Percentiles rank a stretch among this genome's conserved stretches.
These are phyloP conservation scores for Digitonthophagus gazella DNA, from an alignment of 2,888 invertebrate species.

Conservation along the genomic window DNA sequence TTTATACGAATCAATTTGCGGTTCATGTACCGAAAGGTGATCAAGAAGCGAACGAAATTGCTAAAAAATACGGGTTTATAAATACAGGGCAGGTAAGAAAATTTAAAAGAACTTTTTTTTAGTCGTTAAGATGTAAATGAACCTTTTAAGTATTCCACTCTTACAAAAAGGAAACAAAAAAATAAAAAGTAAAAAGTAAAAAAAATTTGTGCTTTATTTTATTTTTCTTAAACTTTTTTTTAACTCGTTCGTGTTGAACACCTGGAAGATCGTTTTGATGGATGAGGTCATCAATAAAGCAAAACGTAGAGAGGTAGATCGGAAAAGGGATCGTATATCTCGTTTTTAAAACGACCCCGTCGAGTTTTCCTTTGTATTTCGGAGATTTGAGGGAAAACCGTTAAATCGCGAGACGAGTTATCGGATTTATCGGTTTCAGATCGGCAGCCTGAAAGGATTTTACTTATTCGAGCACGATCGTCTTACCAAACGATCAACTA, in stretches of 20 bases:
- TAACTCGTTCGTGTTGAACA: too few species aligned
- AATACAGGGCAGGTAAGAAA: conserved; percentile 90
- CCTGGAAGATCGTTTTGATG: too few species aligned
- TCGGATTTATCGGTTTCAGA: conserved; percentile 65
- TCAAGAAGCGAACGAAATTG: conserved; percentile 72
- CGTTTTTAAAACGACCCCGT: too few species aligned
- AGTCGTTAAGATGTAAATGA: not conserved
- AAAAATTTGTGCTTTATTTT: too few species aligned
- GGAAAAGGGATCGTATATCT: too few species aligned
- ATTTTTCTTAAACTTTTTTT: too few species aligned
- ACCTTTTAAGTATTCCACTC: too few species aligned
- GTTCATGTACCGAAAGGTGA: conserved; percentile 76
- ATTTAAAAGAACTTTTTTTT: not conserved
- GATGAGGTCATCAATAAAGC: too few species aligned
- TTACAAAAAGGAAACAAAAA: too few species aligned
- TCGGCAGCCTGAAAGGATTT: conserved; percentile 82
- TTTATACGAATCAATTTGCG: conserved; percentile 82
- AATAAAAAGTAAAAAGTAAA: too few species aligned
- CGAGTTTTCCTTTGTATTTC: not conserved
- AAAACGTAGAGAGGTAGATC: too few species aligned
- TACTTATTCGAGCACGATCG: conserved; percentile 84
- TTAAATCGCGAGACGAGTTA: not conserved
- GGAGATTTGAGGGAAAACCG: not conserved
- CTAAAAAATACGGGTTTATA: conserved; percentile 79
- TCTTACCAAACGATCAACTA: conserved; percentile 80